A percentile compares a stretch with the other conserved stretches of the same genome.
Conservation (phyloP, 2,888 invertebrate species). For the Lasioglossum pauxillum region DNA sequence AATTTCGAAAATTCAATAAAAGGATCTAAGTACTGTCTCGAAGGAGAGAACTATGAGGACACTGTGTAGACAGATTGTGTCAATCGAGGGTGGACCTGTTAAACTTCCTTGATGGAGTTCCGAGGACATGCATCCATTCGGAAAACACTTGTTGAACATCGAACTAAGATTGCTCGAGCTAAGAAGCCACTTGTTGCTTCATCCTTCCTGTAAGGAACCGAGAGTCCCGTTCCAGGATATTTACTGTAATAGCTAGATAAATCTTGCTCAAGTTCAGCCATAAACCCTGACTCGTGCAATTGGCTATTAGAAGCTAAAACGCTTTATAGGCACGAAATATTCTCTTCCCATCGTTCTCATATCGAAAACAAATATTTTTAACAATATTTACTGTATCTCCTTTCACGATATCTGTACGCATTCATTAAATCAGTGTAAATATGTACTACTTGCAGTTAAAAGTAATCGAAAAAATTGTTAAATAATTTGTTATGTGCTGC, state of each 20-base stretch:
- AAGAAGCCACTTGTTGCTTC: slow-evolving; percentile 84
- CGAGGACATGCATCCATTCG: slow-evolving; percentile 60
- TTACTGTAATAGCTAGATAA: slow-evolving; percentile 60
- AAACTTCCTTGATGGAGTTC: slow-evolving; percentile 52
- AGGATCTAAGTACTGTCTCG: background rate
- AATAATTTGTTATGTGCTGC: background rate
- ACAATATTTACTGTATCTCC: background rate
- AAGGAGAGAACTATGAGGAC: background rate
- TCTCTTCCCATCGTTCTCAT: background rate
- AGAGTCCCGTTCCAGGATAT: slow-evolving; percentile 75
- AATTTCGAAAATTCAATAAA: background rate
- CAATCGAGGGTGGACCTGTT: slow-evolving; percentile 10
- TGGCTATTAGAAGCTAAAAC: background rate
- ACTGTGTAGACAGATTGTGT: slow-evolving; percentile 17
- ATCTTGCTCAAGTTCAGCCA: slow-evolving; percentile 31
- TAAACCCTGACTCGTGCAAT: background rate
- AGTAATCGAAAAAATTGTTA: background rate
- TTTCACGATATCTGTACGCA: background rate
- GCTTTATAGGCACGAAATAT: background rate
- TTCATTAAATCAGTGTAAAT: background rate
- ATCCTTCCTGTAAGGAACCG: slow-evolving; percentile 69
- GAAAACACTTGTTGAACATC: slow-evolving; percentile 83
- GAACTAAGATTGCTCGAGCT: slow-evolving; percentile 81
- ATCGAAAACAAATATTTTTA: background rate
- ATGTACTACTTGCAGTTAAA: background rate